A percentile compares a stretch with the other conserved stretches of the same genome.
Evolutionary conservation across 2,797 vertebrate species (phyloP).

Genomic region (Oryzias dopingdopingensis): DNA sequence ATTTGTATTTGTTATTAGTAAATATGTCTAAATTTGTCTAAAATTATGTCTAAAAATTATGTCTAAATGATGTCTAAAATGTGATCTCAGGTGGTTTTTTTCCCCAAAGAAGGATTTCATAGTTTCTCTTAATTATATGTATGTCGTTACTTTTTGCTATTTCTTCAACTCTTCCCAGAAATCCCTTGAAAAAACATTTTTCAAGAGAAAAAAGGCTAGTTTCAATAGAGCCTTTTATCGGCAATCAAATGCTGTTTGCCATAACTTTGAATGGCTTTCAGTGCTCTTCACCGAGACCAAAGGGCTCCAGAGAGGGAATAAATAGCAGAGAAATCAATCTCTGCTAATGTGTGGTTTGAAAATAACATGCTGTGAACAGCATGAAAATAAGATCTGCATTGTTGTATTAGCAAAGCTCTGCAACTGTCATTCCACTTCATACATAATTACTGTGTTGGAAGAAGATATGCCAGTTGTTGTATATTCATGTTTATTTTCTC

Average conservation of each 20-base stretch:
- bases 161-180: too few species aligned
- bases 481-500: conserved; percentile 29
- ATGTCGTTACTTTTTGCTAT: too few species aligned
- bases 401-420: conserved; percentile 26
- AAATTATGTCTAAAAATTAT: too few species aligned
- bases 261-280: conserved; percentile 17
- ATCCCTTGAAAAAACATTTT: too few species aligned
- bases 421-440: conserved; percentile 18
- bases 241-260: conserved; percentile 26
- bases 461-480: conserved; percentile 19
- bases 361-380: conserved; percentile 25
- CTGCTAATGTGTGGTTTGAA: conserved; percentile 37
- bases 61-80: too few species aligned
- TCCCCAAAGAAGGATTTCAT: too few species aligned
- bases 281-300: not conserved
- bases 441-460: conserved; percentile 21
- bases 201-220: too few species aligned
- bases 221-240: not conserved
- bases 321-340: conserved; percentile 31
- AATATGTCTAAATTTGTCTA: too few species aligned
- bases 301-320: conserved; percentile 34
- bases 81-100: too few species aligned
- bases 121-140: too few species aligned
- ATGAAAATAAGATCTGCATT: conserved; percentile 33
- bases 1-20: too few species aligned